These are phyloP conservation scores for Corticium candelabrum DNA, from an alignment of 37 sponge, comb jelly and placozoan genomes.

Conservation along the genomic window DNA sequence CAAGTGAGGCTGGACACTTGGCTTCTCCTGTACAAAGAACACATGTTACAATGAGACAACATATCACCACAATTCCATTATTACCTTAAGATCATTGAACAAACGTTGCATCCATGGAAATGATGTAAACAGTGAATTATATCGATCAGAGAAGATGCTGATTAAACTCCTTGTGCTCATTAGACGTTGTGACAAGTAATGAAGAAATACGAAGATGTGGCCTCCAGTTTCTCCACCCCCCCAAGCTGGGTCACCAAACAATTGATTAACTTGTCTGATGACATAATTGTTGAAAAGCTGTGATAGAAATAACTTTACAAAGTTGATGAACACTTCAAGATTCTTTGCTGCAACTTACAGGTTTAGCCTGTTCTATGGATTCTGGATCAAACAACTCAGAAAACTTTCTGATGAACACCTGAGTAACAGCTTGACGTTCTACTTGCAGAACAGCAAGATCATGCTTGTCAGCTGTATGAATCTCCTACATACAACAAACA, in stretches of 20 bases:
- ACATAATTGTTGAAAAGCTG: constrained; percentile 6
- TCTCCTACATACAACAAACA: background rate
- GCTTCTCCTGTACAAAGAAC: background rate
- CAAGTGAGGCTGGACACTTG: background rate
- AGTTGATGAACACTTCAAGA: no score
- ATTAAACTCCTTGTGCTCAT: constrained; percentile 37
- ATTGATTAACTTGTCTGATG: constrained; percentile 23
- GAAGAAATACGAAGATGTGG: constrained; percentile 40
- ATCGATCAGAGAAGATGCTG: constrained; percentile 26
- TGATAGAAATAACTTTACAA: background rate
- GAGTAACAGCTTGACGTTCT: constrained; percentile 73
- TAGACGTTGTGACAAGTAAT: constrained; percentile 43
- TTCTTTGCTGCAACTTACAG: no score
- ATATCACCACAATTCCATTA: background rate
- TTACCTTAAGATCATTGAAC: constrained; percentile 12
- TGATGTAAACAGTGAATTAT: background rate
- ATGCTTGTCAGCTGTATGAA: constrained; percentile 19
- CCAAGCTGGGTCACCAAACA: constrained; percentile 32
- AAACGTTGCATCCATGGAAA: constrained; percentile 30
- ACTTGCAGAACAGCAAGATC: constrained; percentile 57
- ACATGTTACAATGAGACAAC: background rate
- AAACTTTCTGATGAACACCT: constrained; percentile 32
- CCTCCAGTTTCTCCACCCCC: constrained; percentile 59
- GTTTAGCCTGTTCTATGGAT: constrained; percentile 9
- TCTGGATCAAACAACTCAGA: constrained; percentile 15